Percentiles rank a stretch among this genome's conserved stretches.
phyloP scores from a whole-genome alignment of 2,797 vertebrate species.

The Amblyopsis hoosieri region DNA sequence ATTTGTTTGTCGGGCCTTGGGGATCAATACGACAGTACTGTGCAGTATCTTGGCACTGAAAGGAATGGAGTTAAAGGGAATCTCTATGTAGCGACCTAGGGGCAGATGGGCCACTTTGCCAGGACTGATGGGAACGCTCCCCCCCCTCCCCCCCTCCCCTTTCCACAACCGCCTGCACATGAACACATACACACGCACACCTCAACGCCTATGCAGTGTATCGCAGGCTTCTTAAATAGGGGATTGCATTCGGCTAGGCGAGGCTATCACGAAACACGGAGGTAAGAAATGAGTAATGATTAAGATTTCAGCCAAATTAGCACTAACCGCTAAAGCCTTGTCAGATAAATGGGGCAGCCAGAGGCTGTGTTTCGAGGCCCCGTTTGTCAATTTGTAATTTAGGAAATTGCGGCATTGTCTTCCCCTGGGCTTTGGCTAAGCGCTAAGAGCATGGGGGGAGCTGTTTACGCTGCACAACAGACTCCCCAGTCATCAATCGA shows the following conservation, averaged over 20 bases:
- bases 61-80: slow-evolving; percentile 45
- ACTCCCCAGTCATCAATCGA: slow-evolving; percentile 56
- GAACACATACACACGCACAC: slow-evolving; percentile 16
- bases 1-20: slow-evolving; percentile 51
- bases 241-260: slow-evolving; percentile 15
- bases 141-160: not conserved
- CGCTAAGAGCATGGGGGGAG: slow-evolving; percentile 32
- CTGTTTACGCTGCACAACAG: slow-evolving; percentile 70
- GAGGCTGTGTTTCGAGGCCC: slow-evolving; percentile 10
- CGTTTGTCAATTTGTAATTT: slow-evolving; percentile 74
- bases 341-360: slow-evolving; percentile 39
- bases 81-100: slow-evolving; percentile 36
- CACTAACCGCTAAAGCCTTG: slow-evolving; percentile 33
- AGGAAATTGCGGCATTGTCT: slow-evolving; percentile 67
- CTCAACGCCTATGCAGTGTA: slow-evolving; percentile 24
- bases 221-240: not conserved
- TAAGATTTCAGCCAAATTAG: slow-evolving; percentile 60
- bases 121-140: not conserved
- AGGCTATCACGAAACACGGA: slow-evolving; percentile 14
- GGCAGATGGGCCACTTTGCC: slow-evolving; percentile 7
- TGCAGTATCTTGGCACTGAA: slow-evolving; percentile 39
- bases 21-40: slow-evolving; percentile 47
- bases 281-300: slow-evolving; percentile 36
- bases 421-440: slow-evolving; percentile 51
- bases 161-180: not conserved